phyloP scores from a whole-genome alignment of 2,888 invertebrate genomes.

The Drosophila algonquin region DNA sequence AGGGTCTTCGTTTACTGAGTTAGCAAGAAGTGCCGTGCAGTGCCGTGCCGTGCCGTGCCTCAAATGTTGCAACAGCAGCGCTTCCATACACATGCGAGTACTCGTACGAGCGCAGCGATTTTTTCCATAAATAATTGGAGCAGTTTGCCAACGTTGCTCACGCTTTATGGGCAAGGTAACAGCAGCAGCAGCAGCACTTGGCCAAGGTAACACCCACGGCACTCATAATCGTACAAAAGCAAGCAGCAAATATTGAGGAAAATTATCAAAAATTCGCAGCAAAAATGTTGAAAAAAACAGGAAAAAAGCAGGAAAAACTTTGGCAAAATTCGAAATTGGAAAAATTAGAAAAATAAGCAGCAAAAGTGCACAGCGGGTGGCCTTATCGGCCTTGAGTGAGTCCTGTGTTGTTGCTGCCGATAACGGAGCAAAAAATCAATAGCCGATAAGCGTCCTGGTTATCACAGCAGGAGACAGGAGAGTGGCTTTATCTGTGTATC shows the following conservation, averaged over 20 bases:
- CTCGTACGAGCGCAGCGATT: slow-evolving; percentile 29
- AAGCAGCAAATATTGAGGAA: too few species aligned
- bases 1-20: slow-evolving; percentile 59
- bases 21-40: slow-evolving; percentile 64
- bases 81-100: slow-evolving; percentile 5
- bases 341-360: too few species aligned
- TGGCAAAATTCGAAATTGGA: too few species aligned
- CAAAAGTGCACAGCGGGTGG: too few species aligned
- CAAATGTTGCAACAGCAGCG: slow-evolving; percentile 69
- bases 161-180: slow-evolving; percentile 44
- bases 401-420: background rate
- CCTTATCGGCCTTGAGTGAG: slow-evolving; percentile 4
- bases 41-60: background rate
- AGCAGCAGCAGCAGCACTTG: slow-evolving; percentile 35
- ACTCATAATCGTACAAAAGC: too few species aligned
- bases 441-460: slow-evolving; percentile 57
- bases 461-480: too few species aligned
- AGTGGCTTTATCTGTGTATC: background rate
- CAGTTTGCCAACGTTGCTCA: slow-evolving; percentile 49
- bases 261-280: too few species aligned
- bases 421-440: slow-evolving; percentile 10
- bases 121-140: slow-evolving; percentile 64
- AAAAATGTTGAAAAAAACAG: too few species aligned
- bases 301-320: too few species aligned
- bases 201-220: slow-evolving; percentile 57